Evolutionary conservation across 2,888 invertebrate genomes (phyloP).

Genomic region (Erynnis tages): DNA sequence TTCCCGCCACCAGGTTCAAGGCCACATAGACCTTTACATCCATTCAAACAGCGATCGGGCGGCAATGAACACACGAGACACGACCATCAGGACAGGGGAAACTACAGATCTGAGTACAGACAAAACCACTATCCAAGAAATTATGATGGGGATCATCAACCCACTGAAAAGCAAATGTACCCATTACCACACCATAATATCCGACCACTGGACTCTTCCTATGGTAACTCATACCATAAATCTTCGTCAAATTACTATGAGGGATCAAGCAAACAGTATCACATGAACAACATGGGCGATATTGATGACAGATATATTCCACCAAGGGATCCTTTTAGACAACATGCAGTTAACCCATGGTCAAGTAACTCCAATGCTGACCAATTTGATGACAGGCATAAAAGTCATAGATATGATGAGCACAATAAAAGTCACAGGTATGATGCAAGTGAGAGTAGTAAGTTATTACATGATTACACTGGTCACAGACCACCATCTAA

Average conservation of each 20-base stretch:
- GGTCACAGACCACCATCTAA: slow-evolving; percentile 74
- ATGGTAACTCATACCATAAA: slow-evolving; percentile 31
- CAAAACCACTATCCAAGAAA: slow-evolving; percentile 41
- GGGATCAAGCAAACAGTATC: slow-evolving; percentile 37
- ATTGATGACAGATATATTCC: slow-evolving; percentile 53
- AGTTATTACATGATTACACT: slow-evolving; percentile 47
- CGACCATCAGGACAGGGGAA: slow-evolving; percentile 48
- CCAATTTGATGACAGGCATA: slow-evolving; percentile 43
- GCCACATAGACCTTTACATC: slow-evolving; percentile 41
- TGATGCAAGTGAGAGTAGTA: slow-evolving; percentile 45
- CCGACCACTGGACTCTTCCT: background rate
- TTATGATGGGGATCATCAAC: slow-evolving; percentile 45
- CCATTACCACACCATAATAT: slow-evolving; percentile 22
- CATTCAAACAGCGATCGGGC: slow-evolving; percentile 40
- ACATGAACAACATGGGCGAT: slow-evolving; percentile 64
- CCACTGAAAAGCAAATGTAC: slow-evolving; percentile 40
- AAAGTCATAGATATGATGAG: slow-evolving; percentile 25
- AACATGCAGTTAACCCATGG: slow-evolving; percentile 48
- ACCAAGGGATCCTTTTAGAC: slow-evolving; percentile 36
- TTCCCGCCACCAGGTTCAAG: slow-evolving; percentile 53
- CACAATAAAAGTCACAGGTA: slow-evolving; percentile 43
- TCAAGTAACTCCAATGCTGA: slow-evolving; percentile 39
- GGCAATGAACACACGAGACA: slow-evolving; percentile 39
- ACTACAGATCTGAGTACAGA: slow-evolving; percentile 43
- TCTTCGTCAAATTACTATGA: slow-evolving; percentile 41